Percentiles rank a stretch among this genome's conserved stretches.
Evolutionary conservation across 2,888 invertebrate genomes (phyloP).

Genomic region (Steromphala cineraria): DNA sequence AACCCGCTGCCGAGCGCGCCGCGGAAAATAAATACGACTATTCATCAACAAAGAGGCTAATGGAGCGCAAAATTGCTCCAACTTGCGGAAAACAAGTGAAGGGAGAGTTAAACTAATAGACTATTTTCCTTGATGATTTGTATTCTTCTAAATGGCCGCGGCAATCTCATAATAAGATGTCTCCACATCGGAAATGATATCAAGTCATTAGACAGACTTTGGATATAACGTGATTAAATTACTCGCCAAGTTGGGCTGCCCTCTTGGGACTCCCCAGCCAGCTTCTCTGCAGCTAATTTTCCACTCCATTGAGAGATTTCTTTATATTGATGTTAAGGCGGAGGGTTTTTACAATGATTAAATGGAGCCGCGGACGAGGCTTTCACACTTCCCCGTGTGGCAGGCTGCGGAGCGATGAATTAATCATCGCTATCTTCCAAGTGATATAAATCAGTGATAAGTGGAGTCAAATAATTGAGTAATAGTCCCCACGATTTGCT

Average conservation of each 20-base stretch:
- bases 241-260: conserved; percentile 17
- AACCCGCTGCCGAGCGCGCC: conserved; percentile 7
- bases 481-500: conserved; percentile 29
- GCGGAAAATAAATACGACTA: conserved; percentile 27
- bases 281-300: conserved; percentile 39
- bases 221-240: conserved; percentile 44
- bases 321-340: conserved; percentile 44
- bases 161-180: conserved; percentile 37
- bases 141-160: conserved; percentile 29
- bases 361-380: conserved; percentile 30
- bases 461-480: conserved; percentile 38
- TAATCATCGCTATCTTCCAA: conserved; percentile 35
- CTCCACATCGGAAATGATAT: conserved; percentile 34
- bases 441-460: conserved; percentile 39
- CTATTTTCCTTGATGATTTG: conserved; percentile 38
- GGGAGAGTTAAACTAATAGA: conserved; percentile 37
- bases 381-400: conserved; percentile 23
- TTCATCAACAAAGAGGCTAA: conserved; percentile 33
- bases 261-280: background rate
- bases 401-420: conserved; percentile 31
- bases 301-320: conserved; percentile 42
- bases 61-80: conserved; percentile 38
- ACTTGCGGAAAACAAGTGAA: conserved; percentile 34
- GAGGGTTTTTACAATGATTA: conserved; percentile 46
- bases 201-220: conserved; percentile 34